Percentiles rank a stretch among this genome's conserved stretches.
Evolutionary conservation across 2,113 vertebrate genomes (phyloP).

Genomic region (Zapus hudsonius): DNA sequence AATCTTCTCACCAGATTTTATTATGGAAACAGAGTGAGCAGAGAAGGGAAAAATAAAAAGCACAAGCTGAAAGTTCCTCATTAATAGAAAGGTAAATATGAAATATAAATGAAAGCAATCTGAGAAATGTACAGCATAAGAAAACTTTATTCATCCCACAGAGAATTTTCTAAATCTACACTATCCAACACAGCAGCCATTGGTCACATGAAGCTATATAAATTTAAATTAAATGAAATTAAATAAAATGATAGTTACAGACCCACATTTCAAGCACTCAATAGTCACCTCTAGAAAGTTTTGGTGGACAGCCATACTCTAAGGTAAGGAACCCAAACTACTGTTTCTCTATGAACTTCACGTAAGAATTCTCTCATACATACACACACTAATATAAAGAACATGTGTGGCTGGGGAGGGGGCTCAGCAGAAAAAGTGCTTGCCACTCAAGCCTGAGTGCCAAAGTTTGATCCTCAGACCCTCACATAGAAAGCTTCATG

Average conservation of each 20-base stretch:
- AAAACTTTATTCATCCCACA: background rate
- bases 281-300: background rate
- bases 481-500: too few species aligned
- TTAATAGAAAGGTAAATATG: background rate
- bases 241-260: background rate
- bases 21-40: slow-evolving; percentile 49
- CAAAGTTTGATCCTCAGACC: too few species aligned
- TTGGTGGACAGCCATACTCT: background rate
- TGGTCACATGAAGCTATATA: background rate
- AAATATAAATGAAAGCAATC: slow-evolving; percentile 6
- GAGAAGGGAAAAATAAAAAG: slow-evolving; percentile 38
- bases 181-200: background rate
- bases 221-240: slow-evolving; percentile 23
- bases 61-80: slow-evolving; percentile 1
- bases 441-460: too few species aligned
- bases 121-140: background rate
- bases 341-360: background rate
- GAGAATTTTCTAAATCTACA: slow-evolving; percentile 11
- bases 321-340: background rate
- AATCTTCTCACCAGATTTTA: slow-evolving; percentile 64
- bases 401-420: too few species aligned
- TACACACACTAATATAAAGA: background rate
- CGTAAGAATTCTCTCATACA: background rate
- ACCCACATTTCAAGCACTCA: slow-evolving; percentile 22
- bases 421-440: too few species aligned